These are phyloP conservation scores for Crenuchus spilurus DNA, from an alignment of 2,797 vertebrate genomes.

Conservation along the genomic window DNA sequence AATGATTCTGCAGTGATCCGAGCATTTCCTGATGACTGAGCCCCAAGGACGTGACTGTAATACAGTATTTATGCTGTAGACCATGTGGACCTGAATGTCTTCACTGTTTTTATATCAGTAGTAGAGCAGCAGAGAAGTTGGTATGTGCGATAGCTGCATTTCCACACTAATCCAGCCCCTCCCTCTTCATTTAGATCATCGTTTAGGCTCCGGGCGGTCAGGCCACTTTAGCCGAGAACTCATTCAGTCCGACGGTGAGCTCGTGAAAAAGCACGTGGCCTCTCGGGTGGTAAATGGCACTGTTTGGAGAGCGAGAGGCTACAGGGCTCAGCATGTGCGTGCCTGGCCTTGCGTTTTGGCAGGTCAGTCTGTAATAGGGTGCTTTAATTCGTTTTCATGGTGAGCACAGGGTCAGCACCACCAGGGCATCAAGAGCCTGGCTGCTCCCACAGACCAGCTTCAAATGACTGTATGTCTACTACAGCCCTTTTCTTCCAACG, in stretches of 20 bases:
- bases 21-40: neutral
- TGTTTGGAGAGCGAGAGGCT: conserved; percentile 3
- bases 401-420: conserved; percentile 12
- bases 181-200: neutral
- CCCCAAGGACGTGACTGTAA: neutral
- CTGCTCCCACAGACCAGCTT: conserved; percentile 20
- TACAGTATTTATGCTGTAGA: neutral
- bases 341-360: conserved; percentile 1
- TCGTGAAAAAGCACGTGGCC: conserved; percentile 1
- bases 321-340: neutral
- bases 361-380: conserved; percentile 5
- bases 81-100: neutral
- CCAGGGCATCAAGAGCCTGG: neutral
- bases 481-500: conserved; percentile 15
- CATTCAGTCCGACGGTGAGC: neutral
- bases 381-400: conserved; percentile 8
- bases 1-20: conserved; percentile 6
- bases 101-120: conserved; percentile 43
- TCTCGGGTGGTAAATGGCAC: conserved; percentile 36
- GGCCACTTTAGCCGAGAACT: conserved; percentile 17
- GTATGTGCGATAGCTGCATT: conserved; percentile 30
- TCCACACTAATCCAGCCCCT: neutral
- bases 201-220: conserved; percentile 4
- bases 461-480: conserved; percentile 52
- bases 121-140: conserved; percentile 40